Evolutionary conservation across 2,888 invertebrate species (phyloP), one percentile per base, ranked within the genome.

Genomic region (Monochamus alternatus): DNA sequence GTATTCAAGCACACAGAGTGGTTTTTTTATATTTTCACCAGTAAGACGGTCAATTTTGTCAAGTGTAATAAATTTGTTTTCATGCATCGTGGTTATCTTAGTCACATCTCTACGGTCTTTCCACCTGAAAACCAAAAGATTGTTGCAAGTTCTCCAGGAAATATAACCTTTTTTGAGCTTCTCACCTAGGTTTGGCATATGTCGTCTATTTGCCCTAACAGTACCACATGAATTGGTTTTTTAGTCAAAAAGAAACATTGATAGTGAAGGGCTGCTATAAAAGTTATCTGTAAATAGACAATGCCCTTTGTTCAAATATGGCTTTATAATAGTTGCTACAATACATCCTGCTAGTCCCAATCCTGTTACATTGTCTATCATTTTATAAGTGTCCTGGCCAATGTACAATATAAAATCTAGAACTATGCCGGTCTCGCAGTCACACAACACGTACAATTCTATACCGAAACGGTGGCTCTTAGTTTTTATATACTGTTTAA

Each of bases 401-500:
- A 76, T 76, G 59, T 84, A 81, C 10, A 84, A 70, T 31, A 82
- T 74, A 62, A 83, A 80, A 55, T 84, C 78, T 60, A 83, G 73
- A 63, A 83, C 71, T 69, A 76, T 81, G 14, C 82, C 79, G 5
- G 81, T 83, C 67, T 82, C 76, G 55, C 77, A 78, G 65, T 83
- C 81, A 74, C 78, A 77, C n/a, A 80, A 55, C 22, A 82, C 73
- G 64, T 78, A 84, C 8, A 81, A 62, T 78, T 84, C 83, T 66
- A 84, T 79, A 9, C 82, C 82, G 77, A 83, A 84, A 12, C 80
- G 78, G 73, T 77, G 74, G 51, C 80, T 59, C 73, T 83, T 83
- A 4, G 78, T 75, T 44, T 74, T 75, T 58, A 84, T 83, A 73
- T 78, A 84, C 74, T 85, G 84, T 68, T 80, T 83, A 73, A 83